A percentile compares a stretch with the other conserved stretches of the same genome.
Evolutionary conservation across 2,113 vertebrate species (phyloP).

Genomic region (Pipra filicauda): DNA sequence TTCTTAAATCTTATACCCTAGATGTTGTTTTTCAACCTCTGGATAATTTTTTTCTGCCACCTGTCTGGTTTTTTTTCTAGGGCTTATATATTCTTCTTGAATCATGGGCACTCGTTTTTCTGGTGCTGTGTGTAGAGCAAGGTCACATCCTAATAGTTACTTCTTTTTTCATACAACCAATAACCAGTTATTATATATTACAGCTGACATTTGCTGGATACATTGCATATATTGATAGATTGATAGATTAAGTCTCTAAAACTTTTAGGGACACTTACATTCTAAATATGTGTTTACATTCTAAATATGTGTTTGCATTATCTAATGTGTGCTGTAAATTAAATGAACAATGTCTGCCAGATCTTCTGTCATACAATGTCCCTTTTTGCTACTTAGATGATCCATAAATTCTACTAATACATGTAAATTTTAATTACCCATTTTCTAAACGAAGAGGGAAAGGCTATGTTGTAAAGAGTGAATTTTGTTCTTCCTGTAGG

Average conservation of each 20-base stretch:
- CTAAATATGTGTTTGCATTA: neutral
- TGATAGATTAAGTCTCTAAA: neutral
- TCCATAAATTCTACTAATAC: neutral
- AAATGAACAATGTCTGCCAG: neutral
- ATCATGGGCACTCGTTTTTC: neutral
- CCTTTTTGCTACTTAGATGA: neutral
- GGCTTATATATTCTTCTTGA: neutral
- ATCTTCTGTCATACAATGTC: neutral
- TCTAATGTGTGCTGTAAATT: neutral
- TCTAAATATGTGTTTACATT: neutral
- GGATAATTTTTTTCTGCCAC: neutral
- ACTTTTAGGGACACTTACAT: neutral
- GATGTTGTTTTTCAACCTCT: neutral
- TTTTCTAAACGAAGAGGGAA: neutral
- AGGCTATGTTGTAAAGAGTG: neutral
- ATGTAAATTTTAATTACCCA: neutral
- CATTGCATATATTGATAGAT: neutral
- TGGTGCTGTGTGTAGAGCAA: neutral
- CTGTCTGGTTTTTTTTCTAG: neutral
- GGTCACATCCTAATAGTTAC: neutral
- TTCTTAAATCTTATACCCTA: neutral
- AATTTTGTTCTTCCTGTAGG: neutral
- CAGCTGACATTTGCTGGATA: neutral
- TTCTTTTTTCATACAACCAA: neutral
- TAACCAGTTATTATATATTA: neutral